Conservation (phyloP, 2,888 invertebrate genomes). For the Campoplex nolae region DNA sequence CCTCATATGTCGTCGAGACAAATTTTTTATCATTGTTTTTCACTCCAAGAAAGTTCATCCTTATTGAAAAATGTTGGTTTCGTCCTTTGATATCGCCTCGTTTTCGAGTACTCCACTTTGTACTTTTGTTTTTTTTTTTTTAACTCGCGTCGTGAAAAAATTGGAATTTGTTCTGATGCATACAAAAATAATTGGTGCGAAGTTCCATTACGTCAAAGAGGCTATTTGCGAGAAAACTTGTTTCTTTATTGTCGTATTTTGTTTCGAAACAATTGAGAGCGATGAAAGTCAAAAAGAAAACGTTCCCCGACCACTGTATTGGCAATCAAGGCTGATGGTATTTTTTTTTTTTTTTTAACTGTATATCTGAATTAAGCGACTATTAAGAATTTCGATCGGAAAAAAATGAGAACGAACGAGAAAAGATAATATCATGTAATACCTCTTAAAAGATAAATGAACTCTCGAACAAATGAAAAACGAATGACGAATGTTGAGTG, state of each 20-base stretch:
- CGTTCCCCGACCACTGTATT: background rate
- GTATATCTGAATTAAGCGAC: background rate
- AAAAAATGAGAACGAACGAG: conserved; percentile 10
- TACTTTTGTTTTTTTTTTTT: background rate
- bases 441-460: conserved; percentile 30
- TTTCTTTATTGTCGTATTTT: background rate
- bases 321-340: background rate
- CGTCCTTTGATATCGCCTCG: background rate
- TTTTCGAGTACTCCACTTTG: background rate
- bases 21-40: background rate
- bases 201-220: conserved; percentile 49
- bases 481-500: background rate
- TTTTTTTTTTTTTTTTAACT: background rate
- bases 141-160: background rate
- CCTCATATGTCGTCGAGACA: background rate
- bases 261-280: background rate
- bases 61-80: background rate
- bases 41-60: background rate
- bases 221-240: conserved; percentile 38
- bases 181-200: background rate
- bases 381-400: conserved; percentile 35
- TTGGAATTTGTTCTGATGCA: background rate
- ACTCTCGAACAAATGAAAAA: conserved; percentile 37
- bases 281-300: background rate
- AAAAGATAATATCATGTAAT: conserved; percentile 41